Conservation (phyloP, 2,888 invertebrate species). For the Erebia aethiops region DNA sequence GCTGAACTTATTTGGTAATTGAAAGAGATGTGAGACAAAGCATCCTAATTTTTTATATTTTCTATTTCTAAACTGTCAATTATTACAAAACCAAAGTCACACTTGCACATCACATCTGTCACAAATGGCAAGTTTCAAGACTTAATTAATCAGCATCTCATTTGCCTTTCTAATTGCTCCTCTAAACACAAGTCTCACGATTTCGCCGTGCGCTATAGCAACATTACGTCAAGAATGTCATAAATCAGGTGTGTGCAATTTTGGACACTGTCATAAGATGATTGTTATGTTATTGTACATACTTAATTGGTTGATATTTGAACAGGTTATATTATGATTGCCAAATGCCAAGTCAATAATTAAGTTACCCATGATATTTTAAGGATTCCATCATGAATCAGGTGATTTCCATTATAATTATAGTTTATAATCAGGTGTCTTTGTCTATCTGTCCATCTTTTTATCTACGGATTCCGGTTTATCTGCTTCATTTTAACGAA, state of each 20-base stretch:
- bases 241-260: constrained; percentile 5
- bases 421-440: too few relatives aligned
- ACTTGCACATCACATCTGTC: constrained; percentile 7
- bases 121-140: constrained; percentile 27
- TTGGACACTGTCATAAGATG: constrained; percentile 8
- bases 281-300: neutral
- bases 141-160: constrained; percentile 31
- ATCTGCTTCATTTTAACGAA: too few relatives aligned
- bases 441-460: too few relatives aligned
- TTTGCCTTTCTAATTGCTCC: constrained; percentile 31
- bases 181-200: constrained; percentile 31
- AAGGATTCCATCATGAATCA: too few relatives aligned
- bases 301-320: neutral
- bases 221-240: constrained; percentile 25
- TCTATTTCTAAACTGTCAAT: neutral
- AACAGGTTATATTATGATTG: neutral
- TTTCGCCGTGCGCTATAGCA: constrained; percentile 29
- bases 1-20: too few relatives aligned
- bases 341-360: neutral
- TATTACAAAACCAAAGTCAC: constrained; percentile 9
- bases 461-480: too few relatives aligned
- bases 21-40: too few relatives aligned
- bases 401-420: too few relatives aligned
- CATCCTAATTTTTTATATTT: too few relatives aligned
- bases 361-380: neutral